phyloP scores from a whole-genome alignment of 2,113 vertebrate genomes.

The Asarcornis scutulata region DNA sequence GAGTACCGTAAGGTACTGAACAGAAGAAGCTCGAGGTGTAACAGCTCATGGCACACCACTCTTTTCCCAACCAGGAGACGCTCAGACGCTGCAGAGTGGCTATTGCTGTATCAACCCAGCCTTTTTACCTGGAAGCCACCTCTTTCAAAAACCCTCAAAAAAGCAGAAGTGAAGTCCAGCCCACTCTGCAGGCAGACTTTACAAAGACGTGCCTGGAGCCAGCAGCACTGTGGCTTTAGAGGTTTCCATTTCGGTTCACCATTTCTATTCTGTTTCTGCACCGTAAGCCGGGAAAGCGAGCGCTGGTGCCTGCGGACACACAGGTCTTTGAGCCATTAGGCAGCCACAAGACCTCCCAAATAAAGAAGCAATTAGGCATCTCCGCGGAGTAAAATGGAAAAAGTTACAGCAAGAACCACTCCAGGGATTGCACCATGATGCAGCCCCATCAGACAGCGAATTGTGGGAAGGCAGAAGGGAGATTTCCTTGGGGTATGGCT shows the following conservation, averaged over 20 bases:
- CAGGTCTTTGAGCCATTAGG: background rate
- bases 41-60: background rate
- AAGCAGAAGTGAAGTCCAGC: background rate
- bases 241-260: background rate
- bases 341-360: background rate
- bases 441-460: accelerated
- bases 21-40: background rate
- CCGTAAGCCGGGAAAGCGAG: background rate
- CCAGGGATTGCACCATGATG: background rate
- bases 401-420: background rate
- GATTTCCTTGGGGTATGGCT: background rate
- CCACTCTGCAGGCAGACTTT: too few relatives aligned
- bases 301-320: background rate
- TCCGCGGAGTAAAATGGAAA: background rate
- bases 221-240: background rate
- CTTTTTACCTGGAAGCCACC: background rate
- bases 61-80: background rate
- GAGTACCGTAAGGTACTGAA: background rate
- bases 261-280: background rate
- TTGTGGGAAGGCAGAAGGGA: background rate
- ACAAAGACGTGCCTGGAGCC: background rate
- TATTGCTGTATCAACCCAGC: too few relatives aligned
- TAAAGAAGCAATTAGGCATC: background rate
- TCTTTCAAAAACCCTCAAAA: background rate
- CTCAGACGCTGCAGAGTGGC: accelerated